A percentile compares a stretch with the other conserved stretches of the same genome.
phyloP scores from a whole-genome alignment of 2,888 invertebrate genomes.

The Seira ritae region DNA sequence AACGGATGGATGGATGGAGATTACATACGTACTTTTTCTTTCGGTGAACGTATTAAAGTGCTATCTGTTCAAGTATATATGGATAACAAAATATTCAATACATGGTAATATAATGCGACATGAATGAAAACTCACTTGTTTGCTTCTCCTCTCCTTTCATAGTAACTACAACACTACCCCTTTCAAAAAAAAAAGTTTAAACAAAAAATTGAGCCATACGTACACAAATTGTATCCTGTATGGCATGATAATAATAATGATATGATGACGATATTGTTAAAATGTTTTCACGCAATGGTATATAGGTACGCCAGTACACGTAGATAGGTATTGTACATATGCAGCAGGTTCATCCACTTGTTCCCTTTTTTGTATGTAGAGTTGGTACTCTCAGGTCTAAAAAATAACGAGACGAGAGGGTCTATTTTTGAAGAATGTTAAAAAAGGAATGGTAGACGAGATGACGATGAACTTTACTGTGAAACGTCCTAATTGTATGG shows the following conservation, averaged over 20 bases:
- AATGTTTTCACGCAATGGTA: background rate
- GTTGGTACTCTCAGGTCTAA: no score
- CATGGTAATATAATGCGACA: background rate
- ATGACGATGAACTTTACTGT: slow-evolving; percentile 40
- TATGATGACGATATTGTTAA: slow-evolving; percentile 25
- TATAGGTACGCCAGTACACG: background rate
- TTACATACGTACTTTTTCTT: background rate
- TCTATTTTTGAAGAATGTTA: background rate
- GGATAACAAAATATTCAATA: no score
- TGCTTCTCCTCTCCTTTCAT: slow-evolving; percentile 4
- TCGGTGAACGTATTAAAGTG: no score
- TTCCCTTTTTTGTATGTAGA: slow-evolving; percentile 25
- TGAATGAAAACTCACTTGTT: background rate
- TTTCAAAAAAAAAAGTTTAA: slow-evolving; percentile 25
- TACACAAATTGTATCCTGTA: slow-evolving; percentile 44
- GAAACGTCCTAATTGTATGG: slow-evolving; percentile 26
- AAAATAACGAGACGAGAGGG: slow-evolving; percentile 7
- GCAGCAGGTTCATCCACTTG: slow-evolving; percentile 43
- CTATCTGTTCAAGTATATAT: no score
- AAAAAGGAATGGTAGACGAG: slow-evolving; percentile 13
- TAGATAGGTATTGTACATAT: background rate
- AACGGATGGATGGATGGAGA: background rate
- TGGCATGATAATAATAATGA: slow-evolving; percentile 30
- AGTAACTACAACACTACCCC: slow-evolving; percentile 23
- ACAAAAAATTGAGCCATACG: slow-evolving; percentile 32